Evolutionary conservation across 1,140 invertebrate genomes (phyloP), one percentile per base, ranked within the genome.

Genomic region (Drosophila auraria): DNA sequence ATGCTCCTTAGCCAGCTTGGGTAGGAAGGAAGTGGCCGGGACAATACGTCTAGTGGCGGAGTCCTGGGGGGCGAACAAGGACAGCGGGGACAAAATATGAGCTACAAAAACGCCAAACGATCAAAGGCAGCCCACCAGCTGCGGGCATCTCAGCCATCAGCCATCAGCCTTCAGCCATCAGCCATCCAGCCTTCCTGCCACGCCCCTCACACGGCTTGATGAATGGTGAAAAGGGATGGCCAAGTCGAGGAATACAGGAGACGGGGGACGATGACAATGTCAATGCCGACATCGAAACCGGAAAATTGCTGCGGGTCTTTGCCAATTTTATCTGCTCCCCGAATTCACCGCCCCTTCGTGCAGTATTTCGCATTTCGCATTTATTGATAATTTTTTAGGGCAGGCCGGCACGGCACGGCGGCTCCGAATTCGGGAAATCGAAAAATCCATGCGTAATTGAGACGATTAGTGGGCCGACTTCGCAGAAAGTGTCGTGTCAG

Each of bases 221-320:
- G 80, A 71, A 87, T 87, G 70, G 54, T 42, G 20, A 57, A 57
- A 74, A 60, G 73, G 45, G 47, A 71, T 44, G 59, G 33, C 11
- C 54, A 56, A 56, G 54, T 38, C 54, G 27, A 81, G 57, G 40
- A 40, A 51, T 44, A 42, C 66, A 49, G 64, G 59, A 50, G 50
- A 44, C 70, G 60, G 70, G 42, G 62, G 66, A 68, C 86, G 75
- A 90, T 89, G 86, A 90, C 86, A 89, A 80, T 84, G 86, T 84
- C 83, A 83, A 84, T 87, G 81, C 70, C 80, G 75, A 89, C 91
- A 92, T 86, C 76, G 83, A 92, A 78, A 80, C 79, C 87, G 83
- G 91, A 86, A 92, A 92, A 92, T 92, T 86, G 83, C 91, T 92
- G 91, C 87, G 87, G 91, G 91, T 91, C 69, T 70, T 81, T 73